Conservation (phyloP, 2,797 vertebrate species). For the Danio albolineatus region DNA sequence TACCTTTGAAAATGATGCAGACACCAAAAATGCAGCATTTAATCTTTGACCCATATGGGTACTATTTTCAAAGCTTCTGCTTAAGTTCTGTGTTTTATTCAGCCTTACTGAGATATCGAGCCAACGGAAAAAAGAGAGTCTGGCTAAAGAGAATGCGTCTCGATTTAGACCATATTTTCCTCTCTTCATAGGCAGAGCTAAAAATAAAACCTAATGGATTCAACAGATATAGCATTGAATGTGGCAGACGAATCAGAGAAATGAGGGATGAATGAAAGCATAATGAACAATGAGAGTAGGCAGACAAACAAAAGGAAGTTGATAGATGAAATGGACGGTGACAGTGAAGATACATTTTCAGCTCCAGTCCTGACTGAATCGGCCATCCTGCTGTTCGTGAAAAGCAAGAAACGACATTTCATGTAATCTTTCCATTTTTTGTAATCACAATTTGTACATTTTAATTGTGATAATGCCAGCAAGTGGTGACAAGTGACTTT, state of each 20-base stretch:
- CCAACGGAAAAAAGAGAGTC: neutral
- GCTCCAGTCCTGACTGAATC: neutral
- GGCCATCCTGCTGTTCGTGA: neutral
- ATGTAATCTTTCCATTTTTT: neutral
- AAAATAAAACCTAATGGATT: slow-evolving; percentile 34
- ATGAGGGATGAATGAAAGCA: slow-evolving; percentile 9
- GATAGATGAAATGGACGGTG: neutral
- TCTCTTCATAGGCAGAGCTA: slow-evolving; percentile 16
- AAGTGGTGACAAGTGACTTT: too few species aligned
- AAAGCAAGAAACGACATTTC: neutral
- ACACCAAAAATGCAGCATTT: neutral
- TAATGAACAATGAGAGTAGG: slow-evolving; percentile 12
- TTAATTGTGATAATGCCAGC: neutral
- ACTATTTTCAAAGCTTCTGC: neutral
- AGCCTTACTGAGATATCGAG: neutral
- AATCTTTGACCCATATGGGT: too few species aligned
- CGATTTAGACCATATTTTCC: slow-evolving; percentile 4
- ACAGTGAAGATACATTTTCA: neutral
- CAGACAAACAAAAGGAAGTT: slow-evolving; percentile 15
- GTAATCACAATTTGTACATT: too few species aligned
- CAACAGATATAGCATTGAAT: slow-evolving; percentile 31
- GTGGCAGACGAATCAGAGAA: slow-evolving; percentile 5
- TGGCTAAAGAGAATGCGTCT: slow-evolving; percentile 2
- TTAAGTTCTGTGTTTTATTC: neutral
- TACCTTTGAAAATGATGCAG: too few species aligned